A percentile compares a stretch with the other conserved stretches of the same genome.
These are phyloP conservation scores for Anthophora plumipes DNA, from an alignment of 2,888 invertebrate genomes.

Conservation along the genomic window DNA sequence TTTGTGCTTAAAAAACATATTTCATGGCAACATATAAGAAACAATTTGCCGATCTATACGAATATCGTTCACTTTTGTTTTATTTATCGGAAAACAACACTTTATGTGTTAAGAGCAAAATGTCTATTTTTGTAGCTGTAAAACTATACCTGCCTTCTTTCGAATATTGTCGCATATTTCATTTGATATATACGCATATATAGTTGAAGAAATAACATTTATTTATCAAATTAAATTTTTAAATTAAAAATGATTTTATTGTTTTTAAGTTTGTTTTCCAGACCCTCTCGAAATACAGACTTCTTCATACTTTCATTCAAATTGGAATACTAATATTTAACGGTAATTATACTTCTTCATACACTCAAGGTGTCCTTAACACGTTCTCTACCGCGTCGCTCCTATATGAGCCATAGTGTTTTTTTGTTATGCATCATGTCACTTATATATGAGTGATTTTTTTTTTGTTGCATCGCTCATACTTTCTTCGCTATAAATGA, in stretches of 20 bases:
- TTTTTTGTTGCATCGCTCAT: too few species aligned
- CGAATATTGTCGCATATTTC: not conserved
- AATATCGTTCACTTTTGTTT: not conserved
- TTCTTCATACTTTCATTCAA: not conserved
- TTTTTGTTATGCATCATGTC: too few species aligned
- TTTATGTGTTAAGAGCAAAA: not conserved
- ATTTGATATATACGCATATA: not conserved
- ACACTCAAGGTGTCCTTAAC: too few species aligned
- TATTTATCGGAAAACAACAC: not conserved
- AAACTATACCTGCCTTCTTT: not conserved
- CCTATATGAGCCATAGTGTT: too few species aligned
- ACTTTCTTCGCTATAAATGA: too few species aligned
- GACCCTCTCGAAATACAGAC: too few species aligned
- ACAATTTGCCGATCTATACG: not conserved
- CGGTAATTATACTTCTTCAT: too few species aligned
- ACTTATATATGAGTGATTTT: too few species aligned
- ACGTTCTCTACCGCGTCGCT: too few species aligned
- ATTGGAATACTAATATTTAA: not conserved
- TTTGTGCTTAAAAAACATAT: not conserved
- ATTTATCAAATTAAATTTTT: not conserved
- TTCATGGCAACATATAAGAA: not conserved
- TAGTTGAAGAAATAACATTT: not conserved
- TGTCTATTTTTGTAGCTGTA: not conserved
- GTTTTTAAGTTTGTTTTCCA: too few species aligned
- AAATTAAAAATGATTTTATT: too few species aligned